These are phyloP conservation scores for Halocynthia aurantium DNA, from an alignment of 23 tunicate species.

Conservation along the genomic window DNA sequence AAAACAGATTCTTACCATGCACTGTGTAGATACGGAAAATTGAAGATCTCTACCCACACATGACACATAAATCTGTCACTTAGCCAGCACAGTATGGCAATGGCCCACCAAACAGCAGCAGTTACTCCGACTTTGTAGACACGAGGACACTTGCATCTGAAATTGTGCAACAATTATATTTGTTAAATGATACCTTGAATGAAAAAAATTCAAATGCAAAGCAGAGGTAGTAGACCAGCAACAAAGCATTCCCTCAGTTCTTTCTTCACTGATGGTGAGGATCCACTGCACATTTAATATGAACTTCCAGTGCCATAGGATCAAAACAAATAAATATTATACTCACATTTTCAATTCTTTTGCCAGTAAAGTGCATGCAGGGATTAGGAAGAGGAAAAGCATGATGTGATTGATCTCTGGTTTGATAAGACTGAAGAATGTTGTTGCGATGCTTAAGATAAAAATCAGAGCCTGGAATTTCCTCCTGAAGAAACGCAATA, in stretches of 20 bases:
- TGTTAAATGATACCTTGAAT: too few relatives aligned
- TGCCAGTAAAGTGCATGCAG: not conserved
- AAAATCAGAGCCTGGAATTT: constrained; percentile 8
- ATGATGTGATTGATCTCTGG: constrained; percentile 30
- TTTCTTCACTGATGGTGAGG: too few relatives aligned
- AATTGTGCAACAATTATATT: too few relatives aligned
- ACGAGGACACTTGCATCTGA: constrained; percentile 61
- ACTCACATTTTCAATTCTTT: constrained; percentile 2
- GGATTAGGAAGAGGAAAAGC: constrained; percentile 24
- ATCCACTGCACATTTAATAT: too few relatives aligned
- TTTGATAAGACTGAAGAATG: constrained; percentile 9
- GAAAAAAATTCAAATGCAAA: too few relatives aligned
- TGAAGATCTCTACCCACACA: constrained; percentile 23
- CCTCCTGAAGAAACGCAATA: not conserved
- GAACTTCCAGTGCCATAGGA: too few relatives aligned
- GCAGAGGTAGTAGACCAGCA: too few relatives aligned
- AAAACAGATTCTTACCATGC: constrained; percentile 41
- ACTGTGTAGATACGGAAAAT: constrained; percentile 83
- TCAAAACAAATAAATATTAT: not conserved
- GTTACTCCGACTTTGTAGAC: constrained; percentile 48
- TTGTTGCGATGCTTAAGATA: constrained; percentile 1
- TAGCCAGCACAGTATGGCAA: constrained; percentile 69
- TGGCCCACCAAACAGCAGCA: constrained; percentile 64
- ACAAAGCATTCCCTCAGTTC: too few relatives aligned
- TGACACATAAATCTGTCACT: constrained; percentile 68